Evolutionary conservation across 2,888 invertebrate genomes (phyloP), one percentile per base, ranked within the genome.

Genomic region (Polietes domitor): DNA sequence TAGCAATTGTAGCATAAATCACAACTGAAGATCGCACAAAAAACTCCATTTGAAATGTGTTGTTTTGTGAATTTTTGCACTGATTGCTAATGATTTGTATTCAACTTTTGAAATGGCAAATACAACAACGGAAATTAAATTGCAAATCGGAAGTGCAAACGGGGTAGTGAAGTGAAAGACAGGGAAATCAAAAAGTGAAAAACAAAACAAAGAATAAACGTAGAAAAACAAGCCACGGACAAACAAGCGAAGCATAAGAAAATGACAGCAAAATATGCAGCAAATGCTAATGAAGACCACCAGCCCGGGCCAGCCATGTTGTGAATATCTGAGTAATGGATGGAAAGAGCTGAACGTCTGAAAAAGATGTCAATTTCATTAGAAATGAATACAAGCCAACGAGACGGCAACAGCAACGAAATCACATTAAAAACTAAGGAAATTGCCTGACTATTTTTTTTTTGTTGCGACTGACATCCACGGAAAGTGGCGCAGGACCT

Each of bases 81-180:
- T 68, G 15, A 10, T 74, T 72, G 68, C 77, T 80, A 84, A 84
- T 84, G 80, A 84, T 80, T 84, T 84, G 80, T 72, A 84, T 84
- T 84, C 80, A 78, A 58, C 80, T 58, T 77, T 75, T 32, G 21
- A 43, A 68, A 68, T 68, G 71, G 70, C 65, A 78, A 58, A 19
- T 53, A 71, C 55, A 55, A 55, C 63, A 75, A 71, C 83, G 83
- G 83, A 84, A 84, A 84, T 84, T 84, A 84, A 84, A 80, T 84
- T 84, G 74, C 83, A 84, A 80, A 83, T 80, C 80, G 73, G 47
- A 71, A 47, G 53, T 77, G 37, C 4, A 37, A 37, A 37, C 7
- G 9, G 37, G 10, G 6, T 68, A 80, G 65, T 32, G 47, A n/a
- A n/a, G n/a, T n/a, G 15, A 63, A 73, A 61, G 41, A 80, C n/a